Conservation (phyloP, 2,113 vertebrate species). For the Microtus oregoni region DNA sequence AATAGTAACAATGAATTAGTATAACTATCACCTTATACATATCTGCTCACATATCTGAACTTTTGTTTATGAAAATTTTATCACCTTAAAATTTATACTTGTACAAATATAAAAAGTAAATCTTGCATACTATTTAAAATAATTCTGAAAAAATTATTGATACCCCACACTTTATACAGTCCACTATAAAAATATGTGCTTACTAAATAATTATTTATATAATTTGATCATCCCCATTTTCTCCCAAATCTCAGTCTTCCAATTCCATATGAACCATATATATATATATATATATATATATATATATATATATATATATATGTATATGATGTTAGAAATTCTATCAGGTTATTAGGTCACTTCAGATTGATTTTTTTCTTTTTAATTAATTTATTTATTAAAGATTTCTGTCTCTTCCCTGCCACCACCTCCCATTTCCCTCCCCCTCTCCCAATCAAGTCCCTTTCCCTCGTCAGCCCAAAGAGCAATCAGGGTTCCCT, state of each 20-base stretch:
- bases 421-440: too few relatives aligned
- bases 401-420: too few relatives aligned
- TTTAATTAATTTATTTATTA: too few relatives aligned
- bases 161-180: not conserved
- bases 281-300: conserved; percentile 44
- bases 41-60: not conserved
- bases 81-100: not conserved
- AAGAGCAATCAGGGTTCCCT: too few relatives aligned
- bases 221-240: not conserved
- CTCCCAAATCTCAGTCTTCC: conserved; percentile 36
- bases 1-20: not conserved
- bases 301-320: conserved; percentile 74
- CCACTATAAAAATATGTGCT: not conserved
- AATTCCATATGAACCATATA: conserved; percentile 62
- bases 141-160: conserved; percentile 46
- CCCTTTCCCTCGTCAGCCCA: too few relatives aligned
- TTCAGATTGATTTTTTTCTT: not conserved
- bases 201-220: conserved; percentile 23
- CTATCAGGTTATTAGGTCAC: not conserved
- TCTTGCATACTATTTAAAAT: conserved; percentile 22
- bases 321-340: conserved; percentile 35
- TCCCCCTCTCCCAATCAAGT: too few relatives aligned
- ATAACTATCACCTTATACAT: not conserved
- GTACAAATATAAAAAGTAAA: not conserved
- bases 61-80: not conserved